Evolutionary conservation across 2,797 vertebrate species (phyloP), one percentile per base, ranked within the genome.

Genomic region (Sciaenops ocellatus): DNA sequence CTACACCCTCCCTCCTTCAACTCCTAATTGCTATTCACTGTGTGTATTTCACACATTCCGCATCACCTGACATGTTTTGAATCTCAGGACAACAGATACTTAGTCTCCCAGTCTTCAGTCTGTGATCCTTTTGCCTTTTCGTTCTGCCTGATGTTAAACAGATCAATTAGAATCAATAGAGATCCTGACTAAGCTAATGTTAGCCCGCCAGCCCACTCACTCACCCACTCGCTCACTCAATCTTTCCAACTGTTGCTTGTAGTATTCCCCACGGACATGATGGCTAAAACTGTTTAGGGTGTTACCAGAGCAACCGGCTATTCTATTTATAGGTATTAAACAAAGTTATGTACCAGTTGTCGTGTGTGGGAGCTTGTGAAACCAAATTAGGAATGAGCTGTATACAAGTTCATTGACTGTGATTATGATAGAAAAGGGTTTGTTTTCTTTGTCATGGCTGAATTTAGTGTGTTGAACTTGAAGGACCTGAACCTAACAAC

Each of bases 261-360:
- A 78, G 84, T 82, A 76, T 78, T 83, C 83, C 67, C 52, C 42
- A 24, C 9, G 41, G 87, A 86, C 47, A 47, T 41, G 50, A 69
- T 3, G 47, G 72, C 64, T 71, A 67, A 76, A 84, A 72, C 68
- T 65, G 82, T 80, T 84, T 83, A 38, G 75, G 61, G 69, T 73
- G 85, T 91, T 85, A 65, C 87, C 89, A 70, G 72, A 79, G 88
- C 89, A 91, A 92, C 90, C 6, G 61, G 13, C 59, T 70, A 0
- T 50, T 83, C 87, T 92, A 92, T 93, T 90, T 82, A 84, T 89
- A 87, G 88, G 16, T 50, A 30, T 76, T 83, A 89, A 90, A 89
- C 76, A 82, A 82, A 86, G 77, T 88, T 83, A 78, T 69, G 87
- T 54, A 42, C 41, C 70, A 50, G 46, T 75, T 68, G 69, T 68